phyloP scores from a whole-genome alignment of 2,797 vertebrate species.

The Pyrocephalus nanus region DNA sequence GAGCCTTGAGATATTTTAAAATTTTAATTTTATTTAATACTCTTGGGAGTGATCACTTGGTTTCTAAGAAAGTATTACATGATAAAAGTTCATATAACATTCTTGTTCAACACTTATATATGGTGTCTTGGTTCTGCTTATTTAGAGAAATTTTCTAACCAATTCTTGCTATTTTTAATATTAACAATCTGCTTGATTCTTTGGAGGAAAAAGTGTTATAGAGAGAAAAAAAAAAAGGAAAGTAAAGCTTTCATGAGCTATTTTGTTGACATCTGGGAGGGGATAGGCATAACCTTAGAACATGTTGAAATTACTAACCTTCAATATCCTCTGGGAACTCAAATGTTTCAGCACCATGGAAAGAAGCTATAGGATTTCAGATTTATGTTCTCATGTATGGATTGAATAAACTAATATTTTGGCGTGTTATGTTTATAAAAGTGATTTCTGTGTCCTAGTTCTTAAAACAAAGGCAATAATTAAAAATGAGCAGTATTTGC shows the following conservation, averaged over 20 bases:
- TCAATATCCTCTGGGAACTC: background rate
- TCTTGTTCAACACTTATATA: background rate
- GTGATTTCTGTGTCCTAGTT: background rate
- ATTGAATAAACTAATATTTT: background rate
- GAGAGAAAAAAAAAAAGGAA: background rate
- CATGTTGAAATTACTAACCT: constrained; percentile 18
- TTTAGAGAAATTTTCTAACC: background rate
- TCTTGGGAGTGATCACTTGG: background rate
- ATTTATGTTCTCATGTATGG: constrained; percentile 1
- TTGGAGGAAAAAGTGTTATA: background rate
- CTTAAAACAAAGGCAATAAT: background rate
- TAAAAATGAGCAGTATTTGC: background rate
- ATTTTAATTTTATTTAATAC: background rate
- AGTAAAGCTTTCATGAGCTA: background rate
- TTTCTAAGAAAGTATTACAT: background rate
- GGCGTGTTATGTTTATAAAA: background rate
- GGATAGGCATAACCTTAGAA: constrained; percentile 16
- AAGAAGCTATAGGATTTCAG: constrained; percentile 34
- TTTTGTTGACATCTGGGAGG: background rate
- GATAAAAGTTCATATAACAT: background rate
- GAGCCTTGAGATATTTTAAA: background rate
- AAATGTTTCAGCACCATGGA: constrained; percentile 6
- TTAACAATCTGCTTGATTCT: background rate
- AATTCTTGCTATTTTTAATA: background rate
- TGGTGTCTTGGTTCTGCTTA: background rate